phyloP scores from a whole-genome alignment of 2,888 invertebrate species.

The Drosophila paracracens region DNA sequence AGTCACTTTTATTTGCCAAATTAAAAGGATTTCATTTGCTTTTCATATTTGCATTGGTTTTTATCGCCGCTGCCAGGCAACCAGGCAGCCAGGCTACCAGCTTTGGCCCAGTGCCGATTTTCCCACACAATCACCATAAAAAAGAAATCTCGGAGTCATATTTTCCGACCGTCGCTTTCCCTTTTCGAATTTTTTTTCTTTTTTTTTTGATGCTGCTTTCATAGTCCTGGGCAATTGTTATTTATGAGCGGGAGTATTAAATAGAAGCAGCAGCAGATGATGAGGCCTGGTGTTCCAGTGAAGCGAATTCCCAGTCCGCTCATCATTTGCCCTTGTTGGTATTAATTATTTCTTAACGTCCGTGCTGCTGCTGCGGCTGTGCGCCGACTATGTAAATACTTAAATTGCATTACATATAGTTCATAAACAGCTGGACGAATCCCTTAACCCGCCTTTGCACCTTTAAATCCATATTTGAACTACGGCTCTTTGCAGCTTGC shows the following conservation, averaged over 20 bases:
- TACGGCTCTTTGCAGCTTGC: slow-evolving; percentile 25
- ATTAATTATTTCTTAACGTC: slow-evolving; percentile 73
- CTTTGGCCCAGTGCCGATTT: slow-evolving; percentile 52
- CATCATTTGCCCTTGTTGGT: slow-evolving; percentile 56
- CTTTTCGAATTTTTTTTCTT: background rate
- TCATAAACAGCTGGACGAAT: slow-evolving; percentile 24
- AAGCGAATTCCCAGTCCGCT: slow-evolving; percentile 24
- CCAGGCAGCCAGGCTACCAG: slow-evolving; percentile 7
- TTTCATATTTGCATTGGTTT: slow-evolving; percentile 73
- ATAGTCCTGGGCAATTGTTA: slow-evolving; percentile 68
- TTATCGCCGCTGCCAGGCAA: slow-evolving; percentile 41
- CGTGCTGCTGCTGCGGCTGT: slow-evolving; percentile 10
- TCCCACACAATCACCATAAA: slow-evolving; percentile 76
- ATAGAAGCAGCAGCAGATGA: slow-evolving; percentile 14
- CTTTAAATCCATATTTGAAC: slow-evolving; percentile 25
- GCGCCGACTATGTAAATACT: slow-evolving; percentile 54
- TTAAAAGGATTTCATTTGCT: slow-evolving; percentile 77
- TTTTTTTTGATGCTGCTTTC: background rate
- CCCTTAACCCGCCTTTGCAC: slow-evolving; percentile 8
- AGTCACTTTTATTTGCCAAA: slow-evolving; percentile 75
- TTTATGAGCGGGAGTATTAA: slow-evolving; percentile 58
- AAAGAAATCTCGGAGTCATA: slow-evolving; percentile 66
- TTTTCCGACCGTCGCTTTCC: slow-evolving; percentile 33
- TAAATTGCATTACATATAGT: slow-evolving; percentile 43
- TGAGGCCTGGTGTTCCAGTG: slow-evolving; percentile 1